These are phyloP conservation scores for Paracentrotus lividus DNA, from an alignment of 53 echinoderm and acorn worm species.

Conservation along the genomic window DNA sequence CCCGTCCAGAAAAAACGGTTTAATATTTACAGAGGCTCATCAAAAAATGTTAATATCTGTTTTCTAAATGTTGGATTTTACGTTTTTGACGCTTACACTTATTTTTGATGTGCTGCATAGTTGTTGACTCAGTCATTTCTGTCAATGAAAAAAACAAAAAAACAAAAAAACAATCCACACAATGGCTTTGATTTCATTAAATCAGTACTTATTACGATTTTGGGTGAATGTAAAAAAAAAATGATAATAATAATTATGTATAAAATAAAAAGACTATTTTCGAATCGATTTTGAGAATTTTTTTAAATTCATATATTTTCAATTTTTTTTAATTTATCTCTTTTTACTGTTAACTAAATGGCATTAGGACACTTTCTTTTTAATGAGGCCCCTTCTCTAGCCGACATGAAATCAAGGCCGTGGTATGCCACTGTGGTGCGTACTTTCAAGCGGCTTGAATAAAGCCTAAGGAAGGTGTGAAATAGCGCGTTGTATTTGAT, in stretches of 20 bases:
- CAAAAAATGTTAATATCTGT: neutral
- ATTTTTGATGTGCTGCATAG: neutral
- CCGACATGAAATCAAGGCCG: constrained; percentile 44
- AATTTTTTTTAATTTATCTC: too few relatives aligned
- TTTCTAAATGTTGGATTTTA: neutral
- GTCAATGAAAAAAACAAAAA: neutral
- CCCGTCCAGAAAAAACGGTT: neutral
- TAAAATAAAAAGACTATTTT: too few relatives aligned
- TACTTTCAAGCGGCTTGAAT: constrained; percentile 43
- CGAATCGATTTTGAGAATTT: too few relatives aligned
- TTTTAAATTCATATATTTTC: too few relatives aligned
- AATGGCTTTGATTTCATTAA: too few relatives aligned
- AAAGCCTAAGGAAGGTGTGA: constrained; percentile 61
- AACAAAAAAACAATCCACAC: neutral
- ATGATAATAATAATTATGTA: neutral
- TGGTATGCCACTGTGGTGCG: constrained; percentile 45
- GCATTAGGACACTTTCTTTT: neutral
- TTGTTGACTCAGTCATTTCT: neutral
- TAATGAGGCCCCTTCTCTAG: neutral
- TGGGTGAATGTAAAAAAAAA: too few relatives aligned
- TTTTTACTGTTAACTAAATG: too few relatives aligned
- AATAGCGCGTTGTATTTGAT: constrained; percentile 16
- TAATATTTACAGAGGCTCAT: too few relatives aligned
- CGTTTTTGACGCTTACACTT: neutral
- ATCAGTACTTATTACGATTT: too few relatives aligned